Evolutionary conservation across 2,888 invertebrate species (phyloP), one percentile per base, ranked within the genome.

Genomic region (Tipula confusa): DNA sequence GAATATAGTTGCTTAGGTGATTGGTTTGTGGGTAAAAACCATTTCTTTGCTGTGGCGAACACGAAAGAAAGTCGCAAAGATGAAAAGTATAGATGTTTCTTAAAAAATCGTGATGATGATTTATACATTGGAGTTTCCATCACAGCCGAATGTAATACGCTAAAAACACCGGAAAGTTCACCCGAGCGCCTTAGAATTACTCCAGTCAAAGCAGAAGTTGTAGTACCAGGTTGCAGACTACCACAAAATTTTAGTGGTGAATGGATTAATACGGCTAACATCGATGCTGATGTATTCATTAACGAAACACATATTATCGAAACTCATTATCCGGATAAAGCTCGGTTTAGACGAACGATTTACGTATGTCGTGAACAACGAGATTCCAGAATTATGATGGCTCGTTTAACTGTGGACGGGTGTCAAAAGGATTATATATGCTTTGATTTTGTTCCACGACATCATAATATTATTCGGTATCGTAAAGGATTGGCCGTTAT

Each of bases 221-320:
- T 98, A 0, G 94, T 95, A 85, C 95, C 98, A 2, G 96, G 97
- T 0, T 99, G 98, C 87, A 93, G 96, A 80, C 89, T 99, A 84
- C 98, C 98, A 0, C 95, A 97, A 88, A 98, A 98, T 88, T 97
- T 97, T 89, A 93, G 95, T 0, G 98, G 99, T 0, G 93, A 95
- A 28, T 99, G 98, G 98, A 96, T 98, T 83, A 98, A 98, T 87
- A 98, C 98, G 0, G 98, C 98, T 0, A 98, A 98, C 88, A 96
- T 97, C 85, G 98, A 98, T 89, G 98, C 98, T 0, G 97, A 98
- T 89, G 94, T 98, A 0, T 92, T 93, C 81, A 97, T 99, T 64
- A 98, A 98, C 87, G 96, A 97, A 87, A 99, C 98, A 0, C 98
- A 98, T 88, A 97, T 99, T 43, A 96, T 97, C 86, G 98, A 98